Conservation (phyloP, 2,888 invertebrate genomes). For the Malachius bipustulatus region DNA sequence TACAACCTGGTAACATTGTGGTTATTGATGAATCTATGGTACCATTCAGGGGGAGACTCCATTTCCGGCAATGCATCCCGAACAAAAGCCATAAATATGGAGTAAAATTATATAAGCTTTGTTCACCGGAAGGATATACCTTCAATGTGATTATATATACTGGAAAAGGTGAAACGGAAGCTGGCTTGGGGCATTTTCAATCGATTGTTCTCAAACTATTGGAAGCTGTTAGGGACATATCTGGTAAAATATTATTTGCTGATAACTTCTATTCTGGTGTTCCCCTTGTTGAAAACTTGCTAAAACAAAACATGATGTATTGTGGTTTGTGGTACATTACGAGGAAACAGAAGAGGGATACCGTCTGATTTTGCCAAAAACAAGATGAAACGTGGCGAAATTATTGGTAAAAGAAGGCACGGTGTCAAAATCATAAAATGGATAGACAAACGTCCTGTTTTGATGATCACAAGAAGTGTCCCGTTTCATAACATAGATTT, state of each 20-base stretch:
- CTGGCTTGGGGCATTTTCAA: no score
- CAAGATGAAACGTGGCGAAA: conserved; percentile 10
- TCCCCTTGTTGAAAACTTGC: conserved; percentile 3
- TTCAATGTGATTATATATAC: conserved; percentile 9
- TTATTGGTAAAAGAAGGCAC: not conserved
- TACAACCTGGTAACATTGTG: no score
- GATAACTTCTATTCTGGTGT: conserved; percentile 10
- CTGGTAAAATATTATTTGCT: no score
- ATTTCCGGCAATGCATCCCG: conserved; percentile 9
- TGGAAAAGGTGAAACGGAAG: conserved; percentile 9
- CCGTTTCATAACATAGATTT: no score
- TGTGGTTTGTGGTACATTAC: conserved; percentile 10
- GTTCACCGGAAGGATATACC: conserved; percentile 11
- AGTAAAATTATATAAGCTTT: conserved; percentile 12
- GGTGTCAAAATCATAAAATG: conserved; percentile 10
- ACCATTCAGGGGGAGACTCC: conserved; percentile 8
- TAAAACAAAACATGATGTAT: conserved; percentile 7
- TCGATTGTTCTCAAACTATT: no score
- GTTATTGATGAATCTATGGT: no score
- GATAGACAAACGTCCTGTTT: conserved; percentile 11
- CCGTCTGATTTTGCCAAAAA: not conserved
- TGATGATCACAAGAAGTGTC: no score
- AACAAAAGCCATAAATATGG: conserved; percentile 11
- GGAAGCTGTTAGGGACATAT: no score
- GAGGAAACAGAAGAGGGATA: conserved; percentile 6